Percentiles rank a stretch among this genome's conserved stretches.
Evolutionary conservation across 1,140 invertebrate species (phyloP).

Genomic region (Atta colombica): DNA sequence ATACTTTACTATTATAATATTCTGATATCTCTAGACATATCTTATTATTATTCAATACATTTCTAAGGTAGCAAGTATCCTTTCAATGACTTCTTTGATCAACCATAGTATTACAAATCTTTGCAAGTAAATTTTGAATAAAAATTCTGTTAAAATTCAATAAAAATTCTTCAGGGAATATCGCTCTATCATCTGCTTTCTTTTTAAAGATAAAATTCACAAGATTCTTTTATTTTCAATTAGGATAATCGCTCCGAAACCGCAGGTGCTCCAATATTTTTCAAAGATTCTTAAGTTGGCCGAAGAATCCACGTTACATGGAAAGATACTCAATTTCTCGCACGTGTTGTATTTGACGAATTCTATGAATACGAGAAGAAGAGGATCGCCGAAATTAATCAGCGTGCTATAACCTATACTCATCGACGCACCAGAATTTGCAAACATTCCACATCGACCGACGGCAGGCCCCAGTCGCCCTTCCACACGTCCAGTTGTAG

Average conservation of each 20-base stretch:
- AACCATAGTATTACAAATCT: not conserved
- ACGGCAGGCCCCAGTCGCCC: conserved; percentile 94
- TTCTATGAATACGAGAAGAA: not conserved
- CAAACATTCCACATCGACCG: conserved; percentile 92
- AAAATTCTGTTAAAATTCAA: not conserved
- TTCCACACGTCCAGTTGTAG: conserved; percentile 91
- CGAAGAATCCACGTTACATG: not conserved
- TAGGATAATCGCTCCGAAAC: not conserved
- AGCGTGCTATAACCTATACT: conserved; percentile 38
- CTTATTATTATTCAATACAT: not conserved
- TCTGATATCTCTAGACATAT: not conserved
- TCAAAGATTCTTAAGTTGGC: not conserved
- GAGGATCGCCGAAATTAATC: not conserved
- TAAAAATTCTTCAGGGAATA: too few species aligned
- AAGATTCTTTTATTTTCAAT: not conserved
- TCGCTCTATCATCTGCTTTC: too few species aligned
- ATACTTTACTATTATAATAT: not conserved
- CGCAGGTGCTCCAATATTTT: not conserved
- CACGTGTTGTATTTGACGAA: not conserved
- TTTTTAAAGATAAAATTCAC: too few species aligned
- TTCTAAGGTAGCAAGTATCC: not conserved
- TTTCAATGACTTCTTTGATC: not conserved
- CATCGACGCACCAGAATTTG: conserved; percentile 91
- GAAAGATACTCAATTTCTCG: not conserved
- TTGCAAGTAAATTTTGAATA: not conserved